A percentile compares a stretch with the other conserved stretches of the same genome.
Evolutionary conservation across 2,797 vertebrate genomes (phyloP).

Genomic region (Rousettus madagascariensis): DNA sequence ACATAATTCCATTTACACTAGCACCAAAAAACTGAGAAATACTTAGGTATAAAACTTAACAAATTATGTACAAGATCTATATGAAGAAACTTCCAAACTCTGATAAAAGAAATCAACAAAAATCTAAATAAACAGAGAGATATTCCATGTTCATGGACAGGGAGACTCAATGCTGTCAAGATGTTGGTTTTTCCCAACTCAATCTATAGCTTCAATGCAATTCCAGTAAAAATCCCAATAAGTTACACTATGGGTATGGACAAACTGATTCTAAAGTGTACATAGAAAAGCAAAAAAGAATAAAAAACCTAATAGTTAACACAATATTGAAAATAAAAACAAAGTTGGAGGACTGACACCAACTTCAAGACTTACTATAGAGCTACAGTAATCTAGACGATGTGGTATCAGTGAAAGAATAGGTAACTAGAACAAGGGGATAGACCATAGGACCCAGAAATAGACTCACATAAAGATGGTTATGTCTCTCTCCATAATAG

Average conservation of each 20-base stretch:
- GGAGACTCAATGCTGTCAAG: not conserved
- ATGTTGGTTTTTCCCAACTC: not conserved
- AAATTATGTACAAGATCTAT: not conserved
- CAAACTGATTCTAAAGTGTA: not conserved
- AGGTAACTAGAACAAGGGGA: not conserved
- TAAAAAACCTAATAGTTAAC: not conserved
- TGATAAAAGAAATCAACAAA: not conserved
- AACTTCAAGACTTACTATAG: not conserved
- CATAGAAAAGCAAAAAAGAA: not conserved
- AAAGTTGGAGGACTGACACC: not conserved
- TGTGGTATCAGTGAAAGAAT: not conserved
- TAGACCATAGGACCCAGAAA: not conserved
- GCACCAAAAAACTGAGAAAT: not conserved
- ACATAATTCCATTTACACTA: not conserved
- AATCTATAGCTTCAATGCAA: not conserved
- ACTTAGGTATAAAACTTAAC: not conserved
- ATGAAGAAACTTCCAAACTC: not conserved
- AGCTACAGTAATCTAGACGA: not conserved
- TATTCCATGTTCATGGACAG: not conserved
- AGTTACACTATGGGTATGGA: not conserved
- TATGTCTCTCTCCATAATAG: not conserved
- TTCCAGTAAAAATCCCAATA: not conserved
- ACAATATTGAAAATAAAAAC: not conserved
- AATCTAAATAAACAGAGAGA: slow-evolving; percentile 9
- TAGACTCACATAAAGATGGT: not conserved